A percentile compares a stretch with the other conserved stretches of the same genome.
These are phyloP conservation scores for Chloroclystis v-ata DNA, from an alignment of 2,888 invertebrate species.

Conservation along the genomic window DNA sequence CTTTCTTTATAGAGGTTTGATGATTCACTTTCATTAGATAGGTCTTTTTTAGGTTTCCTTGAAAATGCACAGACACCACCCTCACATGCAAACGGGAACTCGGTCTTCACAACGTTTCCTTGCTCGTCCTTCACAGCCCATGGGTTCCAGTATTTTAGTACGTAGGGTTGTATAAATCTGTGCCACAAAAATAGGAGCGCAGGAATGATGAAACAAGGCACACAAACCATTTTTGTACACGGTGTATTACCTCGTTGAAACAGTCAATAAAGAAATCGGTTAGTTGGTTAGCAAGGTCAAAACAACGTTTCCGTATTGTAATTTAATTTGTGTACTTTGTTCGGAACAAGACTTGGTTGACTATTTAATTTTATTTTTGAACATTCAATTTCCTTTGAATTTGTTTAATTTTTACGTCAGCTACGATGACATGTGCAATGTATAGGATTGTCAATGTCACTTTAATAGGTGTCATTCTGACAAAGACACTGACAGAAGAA, in stretches of 20 bases:
- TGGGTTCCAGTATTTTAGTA: slow-evolving; percentile 89
- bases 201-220: slow-evolving; percentile 92
- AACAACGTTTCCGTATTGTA: slow-evolving; percentile 4
- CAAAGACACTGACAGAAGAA: too few species aligned
- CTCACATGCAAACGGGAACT: slow-evolving; percentile 79
- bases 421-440: too few species aligned
- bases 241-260: background rate
- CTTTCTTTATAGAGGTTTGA: slow-evolving; percentile 16
- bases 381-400: background rate
- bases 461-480: too few species aligned
- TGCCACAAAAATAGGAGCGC: slow-evolving; percentile 90
- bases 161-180: slow-evolving; percentile 88
- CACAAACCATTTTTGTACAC: slow-evolving; percentile 82
- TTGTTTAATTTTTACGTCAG: too few species aligned
- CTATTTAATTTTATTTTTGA: background rate
- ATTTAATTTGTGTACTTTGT: background rate
- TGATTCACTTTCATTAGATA: slow-evolving; percentile 30
- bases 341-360: too few species aligned
- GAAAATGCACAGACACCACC: slow-evolving; percentile 74
- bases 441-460: too few species aligned
- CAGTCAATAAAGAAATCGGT: background rate
- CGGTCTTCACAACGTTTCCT: slow-evolving; percentile 76
- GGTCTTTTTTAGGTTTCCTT: slow-evolving; percentile 37
- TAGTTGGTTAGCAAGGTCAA: slow-evolving; percentile 3
- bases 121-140: slow-evolving; percentile 83